Evolutionary conservation across 2,113 vertebrate species (phyloP), one percentile per base, ranked within the genome.

Genomic region (Nannobrachium achirus): DNA sequence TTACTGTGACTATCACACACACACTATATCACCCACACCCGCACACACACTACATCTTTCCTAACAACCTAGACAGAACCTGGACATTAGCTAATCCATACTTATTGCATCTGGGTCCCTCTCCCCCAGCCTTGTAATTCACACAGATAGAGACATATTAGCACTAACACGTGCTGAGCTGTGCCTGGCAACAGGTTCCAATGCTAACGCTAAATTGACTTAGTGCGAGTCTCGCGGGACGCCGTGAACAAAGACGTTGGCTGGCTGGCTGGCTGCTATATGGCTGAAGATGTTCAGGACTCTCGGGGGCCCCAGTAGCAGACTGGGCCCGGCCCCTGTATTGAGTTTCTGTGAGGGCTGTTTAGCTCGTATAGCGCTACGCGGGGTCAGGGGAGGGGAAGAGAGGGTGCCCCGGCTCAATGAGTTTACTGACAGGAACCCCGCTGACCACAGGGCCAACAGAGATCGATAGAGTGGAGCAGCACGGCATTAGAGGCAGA

Each of bases 71-170:
- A 90, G 86, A 91, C 86, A 89, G 71, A 77, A 92, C 73, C 85
- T 87, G 79, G 88, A 91, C 81, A 83, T 90, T 88, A 92, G 84
- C 80, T 89, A 83, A 93, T 94, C 92, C 88, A 82, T 93, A 87
- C 89, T 94, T 93, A 93, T 67, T 92, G 89, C 69, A 89, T 89
- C 86, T 90, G 79, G 83, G 79, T 82, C 82, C 81, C 88, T 76
- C 76, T 75, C 88, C 60, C 81, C 60, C 81, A 92, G 92, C 88
- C 81, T 92, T 92, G 85, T 91, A 94, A 94, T 93, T 93, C 88
- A 73, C 88, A 89, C 90, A 93, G 92, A 92, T 33, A 33, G 91
- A 90, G 77, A 87, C 92, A 73, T 92, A 94, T 95, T 90, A 94
- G 86, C 53, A 63, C 84, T 75, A 92, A 92, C 89, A 88, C 86